A percentile compares a stretch with the other conserved stretches of the same genome.
These are phyloP conservation scores for Drosophila simulans DNA, from an alignment of 1,140 invertebrate species.

Conservation along the genomic window DNA sequence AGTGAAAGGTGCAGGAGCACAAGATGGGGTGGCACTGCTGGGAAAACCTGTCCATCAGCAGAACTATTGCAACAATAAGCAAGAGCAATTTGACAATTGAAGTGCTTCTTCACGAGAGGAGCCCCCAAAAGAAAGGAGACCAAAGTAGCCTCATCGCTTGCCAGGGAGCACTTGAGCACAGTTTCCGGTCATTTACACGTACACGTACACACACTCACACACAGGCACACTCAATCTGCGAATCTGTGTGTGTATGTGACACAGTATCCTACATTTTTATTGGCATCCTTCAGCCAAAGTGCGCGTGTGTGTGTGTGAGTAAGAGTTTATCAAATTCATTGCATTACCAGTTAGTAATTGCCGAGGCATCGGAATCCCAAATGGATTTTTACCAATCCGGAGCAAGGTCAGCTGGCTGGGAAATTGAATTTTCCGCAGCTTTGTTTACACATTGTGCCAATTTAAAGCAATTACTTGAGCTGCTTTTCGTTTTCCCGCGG, in stretches of 20 bases:
- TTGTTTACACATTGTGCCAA: slow-evolving; percentile 70
- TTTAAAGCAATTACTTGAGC: slow-evolving; percentile 57
- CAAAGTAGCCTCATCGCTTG: slow-evolving; percentile 47
- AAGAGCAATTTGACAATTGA: slow-evolving; percentile 83
- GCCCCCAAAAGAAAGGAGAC: slow-evolving; percentile 18
- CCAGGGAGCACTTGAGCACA: slow-evolving; percentile 73
- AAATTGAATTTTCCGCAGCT: slow-evolving; percentile 28
- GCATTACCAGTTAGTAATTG: slow-evolving; percentile 24
- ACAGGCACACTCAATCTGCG: slow-evolving; percentile 21
- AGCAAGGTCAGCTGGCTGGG: slow-evolving; percentile 33
- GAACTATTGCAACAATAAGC: slow-evolving; percentile 83
- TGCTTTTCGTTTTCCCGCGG: slow-evolving; percentile 3
- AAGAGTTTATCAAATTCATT: slow-evolving; percentile 28
- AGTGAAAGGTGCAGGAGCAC: slow-evolving; percentile 60
- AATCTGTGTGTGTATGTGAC: slow-evolving; percentile 43
- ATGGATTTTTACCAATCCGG: slow-evolving; percentile 17
- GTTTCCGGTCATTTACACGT: slow-evolving; percentile 82
- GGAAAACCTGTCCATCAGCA: slow-evolving; percentile 77
- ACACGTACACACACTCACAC: slow-evolving; percentile 36
- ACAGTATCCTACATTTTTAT: slow-evolving; percentile 82
- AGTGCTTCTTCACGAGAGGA: slow-evolving; percentile 57
- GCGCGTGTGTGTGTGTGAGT: not conserved
- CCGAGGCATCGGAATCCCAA: slow-evolving; percentile 17
- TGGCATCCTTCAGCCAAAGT: slow-evolving; percentile 41
- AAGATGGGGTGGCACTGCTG: slow-evolving; percentile 1